Percentiles rank a stretch among this genome's conserved stretches.
Conservation (phyloP, 1,140 invertebrate species). For the Chironomus tepperi region DNA sequence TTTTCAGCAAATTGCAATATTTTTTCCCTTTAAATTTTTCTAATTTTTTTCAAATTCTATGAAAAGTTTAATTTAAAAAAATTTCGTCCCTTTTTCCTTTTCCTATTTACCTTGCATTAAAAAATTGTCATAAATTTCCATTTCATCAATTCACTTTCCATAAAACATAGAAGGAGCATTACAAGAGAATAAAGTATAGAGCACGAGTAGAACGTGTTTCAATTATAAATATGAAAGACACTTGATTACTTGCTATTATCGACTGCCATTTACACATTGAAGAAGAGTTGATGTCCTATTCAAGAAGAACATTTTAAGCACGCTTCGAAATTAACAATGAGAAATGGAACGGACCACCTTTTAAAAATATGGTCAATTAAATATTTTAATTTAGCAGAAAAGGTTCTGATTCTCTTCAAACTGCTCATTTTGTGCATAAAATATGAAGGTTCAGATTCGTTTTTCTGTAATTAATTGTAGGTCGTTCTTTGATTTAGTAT, state of each 20-base stretch:
- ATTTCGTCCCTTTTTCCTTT: not conserved
- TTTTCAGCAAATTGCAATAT: too few relatives aligned
- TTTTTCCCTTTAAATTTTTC: too few relatives aligned
- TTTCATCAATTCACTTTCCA: not conserved
- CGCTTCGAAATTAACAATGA: not conserved
- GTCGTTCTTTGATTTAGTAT: constrained; percentile 10
- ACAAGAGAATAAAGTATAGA: not conserved
- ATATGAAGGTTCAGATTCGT: not conserved
- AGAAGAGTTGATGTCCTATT: not conserved
- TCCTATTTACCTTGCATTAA: not conserved
- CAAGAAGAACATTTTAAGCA: not conserved
- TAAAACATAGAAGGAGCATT: not conserved
- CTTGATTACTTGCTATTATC: not conserved
- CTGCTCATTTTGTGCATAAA: not conserved
- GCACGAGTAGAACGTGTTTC: not conserved
- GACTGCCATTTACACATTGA: too few relatives aligned
- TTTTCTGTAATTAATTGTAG: constrained; percentile 9
- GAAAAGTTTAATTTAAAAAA: not conserved
- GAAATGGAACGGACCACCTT: not conserved
- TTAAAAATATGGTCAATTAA: constrained; percentile 15
- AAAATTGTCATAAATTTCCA: not conserved
- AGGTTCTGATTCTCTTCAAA: not conserved
- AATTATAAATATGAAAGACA: constrained; percentile 5
- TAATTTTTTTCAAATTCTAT: too few relatives aligned
- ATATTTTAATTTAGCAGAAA: not conserved